Percentiles rank a stretch among this genome's conserved stretches.
phyloP scores from a whole-genome alignment of 2,888 invertebrate genomes.

The Cancer borealis region DNA sequence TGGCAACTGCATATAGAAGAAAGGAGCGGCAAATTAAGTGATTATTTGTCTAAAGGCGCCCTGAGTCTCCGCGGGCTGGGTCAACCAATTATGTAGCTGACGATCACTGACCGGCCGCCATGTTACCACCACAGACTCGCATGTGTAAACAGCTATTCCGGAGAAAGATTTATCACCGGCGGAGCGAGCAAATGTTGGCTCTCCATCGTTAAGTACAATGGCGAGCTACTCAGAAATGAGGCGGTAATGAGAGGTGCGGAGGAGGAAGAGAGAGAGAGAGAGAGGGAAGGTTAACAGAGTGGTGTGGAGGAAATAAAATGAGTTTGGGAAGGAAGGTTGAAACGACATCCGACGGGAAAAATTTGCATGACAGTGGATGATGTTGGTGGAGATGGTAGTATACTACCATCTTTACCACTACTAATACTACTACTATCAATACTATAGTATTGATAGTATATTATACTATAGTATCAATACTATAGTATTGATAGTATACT shows the following conservation, averaged over 20 bases:
- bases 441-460: neutral
- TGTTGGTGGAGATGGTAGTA: no score
- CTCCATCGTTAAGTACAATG: constrained; percentile 27
- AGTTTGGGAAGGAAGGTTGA: neutral
- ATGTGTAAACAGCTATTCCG: neutral
- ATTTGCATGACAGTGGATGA: neutral
- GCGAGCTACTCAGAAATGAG: neutral
- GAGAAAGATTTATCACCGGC: constrained; percentile 4
- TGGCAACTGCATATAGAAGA: neutral
- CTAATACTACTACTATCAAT: neutral
- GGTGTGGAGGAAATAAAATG: neutral
- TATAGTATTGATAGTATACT: no score
- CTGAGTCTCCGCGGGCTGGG: neutral
- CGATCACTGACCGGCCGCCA: neutral
- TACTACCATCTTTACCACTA: neutral
- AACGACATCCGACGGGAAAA: constrained; percentile 9
- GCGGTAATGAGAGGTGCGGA: constrained; percentile 6
- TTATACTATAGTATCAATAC: no score
- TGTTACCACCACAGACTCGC: neutral
- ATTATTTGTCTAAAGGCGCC: neutral
- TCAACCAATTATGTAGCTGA: constrained; percentile 21
- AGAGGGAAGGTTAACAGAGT: neutral
- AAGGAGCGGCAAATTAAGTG: constrained; percentile 6
- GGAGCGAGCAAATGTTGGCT: neutral
- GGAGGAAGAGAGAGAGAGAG: neutral